phyloP scores from a whole-genome alignment of 2,797 vertebrate species.

The Kryptopterus vitreolus region DNA sequence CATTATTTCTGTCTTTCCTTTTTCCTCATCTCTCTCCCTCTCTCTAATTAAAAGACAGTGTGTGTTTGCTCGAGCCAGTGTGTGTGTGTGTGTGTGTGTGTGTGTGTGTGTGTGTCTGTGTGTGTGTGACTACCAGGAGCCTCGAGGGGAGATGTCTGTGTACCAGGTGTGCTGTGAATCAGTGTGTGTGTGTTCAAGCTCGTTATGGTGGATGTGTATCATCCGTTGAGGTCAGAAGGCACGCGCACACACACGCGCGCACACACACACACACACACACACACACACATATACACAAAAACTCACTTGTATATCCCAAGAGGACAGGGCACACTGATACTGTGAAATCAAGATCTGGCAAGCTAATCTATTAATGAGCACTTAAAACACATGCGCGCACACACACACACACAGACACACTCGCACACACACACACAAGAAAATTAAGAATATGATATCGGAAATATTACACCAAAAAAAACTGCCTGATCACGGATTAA shows the following conservation, averaged over 20 bases:
- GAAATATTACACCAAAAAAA: neutral
- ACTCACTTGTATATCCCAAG: slow-evolving; percentile 4
- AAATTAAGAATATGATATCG: neutral
- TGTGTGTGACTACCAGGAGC: slow-evolving; percentile 62
- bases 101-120: neutral
- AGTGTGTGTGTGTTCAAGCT: neutral
- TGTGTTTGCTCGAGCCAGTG: slow-evolving; percentile 24
- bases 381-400: slow-evolving; percentile 12
- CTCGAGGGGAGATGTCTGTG: slow-evolving; percentile 69
- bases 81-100: neutral
- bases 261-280: slow-evolving; percentile 9
- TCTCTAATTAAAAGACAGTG: slow-evolving; percentile 74
- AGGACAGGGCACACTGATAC: neutral
- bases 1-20: slow-evolving; percentile 1
- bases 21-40: slow-evolving; percentile 53
- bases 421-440: neutral
- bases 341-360: slow-evolving; percentile 30
- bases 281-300: neutral
- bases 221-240: slow-evolving; percentile 19
- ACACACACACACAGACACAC: slow-evolving; percentile 13
- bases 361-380: slow-evolving; percentile 52
- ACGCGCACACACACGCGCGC: neutral
- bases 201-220: slow-evolving; percentile 14
- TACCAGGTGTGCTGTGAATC: slow-evolving; percentile 72
- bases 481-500: neutral